phyloP scores from a whole-genome alignment of 2,888 invertebrate species.

The Lasioglossum zephyrum region DNA sequence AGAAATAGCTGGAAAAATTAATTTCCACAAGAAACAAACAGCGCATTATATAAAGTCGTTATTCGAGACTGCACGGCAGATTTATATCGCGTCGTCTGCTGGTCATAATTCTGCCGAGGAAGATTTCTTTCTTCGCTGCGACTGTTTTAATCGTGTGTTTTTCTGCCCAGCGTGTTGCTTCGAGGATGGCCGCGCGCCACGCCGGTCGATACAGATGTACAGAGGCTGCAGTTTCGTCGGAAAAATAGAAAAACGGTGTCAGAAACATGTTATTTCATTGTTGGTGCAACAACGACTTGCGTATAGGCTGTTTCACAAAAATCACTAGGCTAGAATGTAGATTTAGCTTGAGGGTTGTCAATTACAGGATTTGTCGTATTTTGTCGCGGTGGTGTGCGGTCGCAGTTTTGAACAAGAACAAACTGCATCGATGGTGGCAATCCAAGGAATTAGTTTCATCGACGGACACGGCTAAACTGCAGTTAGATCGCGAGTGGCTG shows the following conservation, averaged over 20 bases:
- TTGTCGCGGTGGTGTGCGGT: neutral
- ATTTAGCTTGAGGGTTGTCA: no score
- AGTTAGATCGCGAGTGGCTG: constrained; percentile 36
- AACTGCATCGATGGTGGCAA: constrained; percentile 11
- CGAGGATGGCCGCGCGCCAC: neutral
- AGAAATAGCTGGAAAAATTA: neutral
- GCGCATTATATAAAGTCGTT: no score
- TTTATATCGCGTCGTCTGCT: neutral
- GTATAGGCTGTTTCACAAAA: no score
- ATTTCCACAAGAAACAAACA: neutral
- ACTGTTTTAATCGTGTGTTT: constrained; percentile 35
- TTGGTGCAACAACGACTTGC: neutral
- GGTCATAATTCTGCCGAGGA: constrained; percentile 1
- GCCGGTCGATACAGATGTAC: neutral
- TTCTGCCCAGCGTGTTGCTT: neutral
- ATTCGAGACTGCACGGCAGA: neutral
- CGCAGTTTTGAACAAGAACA: constrained; percentile 18
- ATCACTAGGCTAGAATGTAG: no score
- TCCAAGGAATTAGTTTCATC: constrained; percentile 46
- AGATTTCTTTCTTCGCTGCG: neutral
- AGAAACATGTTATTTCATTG: neutral
- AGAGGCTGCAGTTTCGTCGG: neutral
- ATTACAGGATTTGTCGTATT: neutral
- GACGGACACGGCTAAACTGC: constrained; percentile 45
- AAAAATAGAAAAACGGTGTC: neutral